Evolutionary conservation across 2,888 invertebrate species (phyloP), one percentile per base, ranked within the genome.

Genomic region (Calameuta idolon): DNA sequence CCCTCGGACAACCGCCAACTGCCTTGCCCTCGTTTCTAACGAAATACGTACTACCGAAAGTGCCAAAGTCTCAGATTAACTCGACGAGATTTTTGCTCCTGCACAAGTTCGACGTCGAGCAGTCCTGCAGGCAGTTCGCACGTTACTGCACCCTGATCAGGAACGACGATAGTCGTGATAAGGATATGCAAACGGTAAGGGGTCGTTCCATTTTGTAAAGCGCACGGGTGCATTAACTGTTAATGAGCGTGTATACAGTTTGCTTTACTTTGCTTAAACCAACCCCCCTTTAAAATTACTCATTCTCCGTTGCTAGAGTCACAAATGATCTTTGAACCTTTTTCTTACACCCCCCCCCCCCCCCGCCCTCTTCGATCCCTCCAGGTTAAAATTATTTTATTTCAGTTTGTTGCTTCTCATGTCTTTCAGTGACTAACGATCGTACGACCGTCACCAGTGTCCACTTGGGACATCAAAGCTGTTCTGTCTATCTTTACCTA

Each of bases 11-110:
- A 77, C 83, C 87, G 68, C 89, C 91, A 73, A 69, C 81, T 15
- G 81, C 85, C 78, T 85, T 90, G 75, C 86, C 89, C 55, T 78
- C 84, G 12, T 85, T 83, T 80, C 74, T 88, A 79, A 82, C 87
- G 79, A 86, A 88, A 80, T 83, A 85, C 80, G 88, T 90, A 80
- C 84, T 91, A 82, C 90, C 90, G 76, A 86, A 89, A 87, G 88
- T 88, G 85, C 87, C 87, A 82, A 88, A 87, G 76, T 80, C 79
- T 37, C 86, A 85, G 79, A 85, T 80, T 83, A 84, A 88, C 81
- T 83, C 87, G 69, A 85, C 89, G 3, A 86, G 84, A 80, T 81
- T 85, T 79, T 83, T 90, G 12, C 80, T 91, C 76, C 82, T 85
- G 40, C 85, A 88, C 75, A 88, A 87, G 79, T 90, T 90, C 79